phyloP scores from a whole-genome alignment of 2,888 invertebrate species.

The Tethea ocularis region DNA sequence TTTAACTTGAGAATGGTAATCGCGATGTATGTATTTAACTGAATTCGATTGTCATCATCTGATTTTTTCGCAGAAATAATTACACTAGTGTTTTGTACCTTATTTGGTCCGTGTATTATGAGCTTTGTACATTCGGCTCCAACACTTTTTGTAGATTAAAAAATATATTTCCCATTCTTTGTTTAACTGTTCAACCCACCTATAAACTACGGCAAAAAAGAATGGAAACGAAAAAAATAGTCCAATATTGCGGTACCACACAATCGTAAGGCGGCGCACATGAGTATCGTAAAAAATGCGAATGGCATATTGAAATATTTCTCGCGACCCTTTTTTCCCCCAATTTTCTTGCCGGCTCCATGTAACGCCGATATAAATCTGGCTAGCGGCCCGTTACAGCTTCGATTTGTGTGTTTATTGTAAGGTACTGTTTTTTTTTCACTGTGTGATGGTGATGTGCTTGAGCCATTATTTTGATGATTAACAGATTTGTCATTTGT shows the following conservation, averaged over 20 bases:
- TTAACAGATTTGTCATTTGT: neutral
- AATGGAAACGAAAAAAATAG: slow-evolving; percentile 54
- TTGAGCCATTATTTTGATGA: neutral
- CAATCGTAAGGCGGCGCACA: slow-evolving; percentile 72
- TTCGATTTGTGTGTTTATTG: slow-evolving; percentile 52
- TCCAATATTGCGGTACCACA: slow-evolving; percentile 70
- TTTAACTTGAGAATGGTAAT: no score
- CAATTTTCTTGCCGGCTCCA: slow-evolving; percentile 68
- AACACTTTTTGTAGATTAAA: no score
- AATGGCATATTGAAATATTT: slow-evolving; percentile 82
- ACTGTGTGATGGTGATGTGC: neutral
- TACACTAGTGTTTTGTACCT: no score
- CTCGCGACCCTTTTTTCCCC: slow-evolving; percentile 70
- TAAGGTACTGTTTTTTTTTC: slow-evolving; percentile 26
- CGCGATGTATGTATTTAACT: no score
- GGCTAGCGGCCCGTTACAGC: slow-evolving; percentile 53
- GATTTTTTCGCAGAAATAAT: no score
- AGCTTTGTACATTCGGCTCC: no score
- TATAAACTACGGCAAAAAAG: slow-evolving; percentile 50
- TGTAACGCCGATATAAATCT: slow-evolving; percentile 72
- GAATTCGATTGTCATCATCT: no score
- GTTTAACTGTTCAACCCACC: slow-evolving; percentile 37
- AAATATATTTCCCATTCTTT: no score
- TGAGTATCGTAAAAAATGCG: slow-evolving; percentile 78
- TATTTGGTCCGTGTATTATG: no score